Conservation (phyloP, 2,888 invertebrate species). For the Andrena fulva region DNA sequence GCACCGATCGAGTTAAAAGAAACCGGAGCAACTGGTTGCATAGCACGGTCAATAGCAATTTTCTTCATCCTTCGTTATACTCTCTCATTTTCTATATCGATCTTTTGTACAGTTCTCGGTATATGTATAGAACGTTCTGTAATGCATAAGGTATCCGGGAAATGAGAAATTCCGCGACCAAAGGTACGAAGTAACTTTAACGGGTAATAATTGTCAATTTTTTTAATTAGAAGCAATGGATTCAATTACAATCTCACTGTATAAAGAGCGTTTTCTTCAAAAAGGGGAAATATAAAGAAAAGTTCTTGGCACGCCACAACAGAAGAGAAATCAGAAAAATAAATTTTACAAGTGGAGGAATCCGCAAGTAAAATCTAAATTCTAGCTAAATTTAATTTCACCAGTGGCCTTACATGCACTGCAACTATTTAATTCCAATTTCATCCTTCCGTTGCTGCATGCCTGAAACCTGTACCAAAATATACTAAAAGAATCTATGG, state of each 20-base stretch:
- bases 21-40: constrained; percentile 69
- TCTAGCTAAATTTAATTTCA: no score
- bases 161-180: constrained; percentile 3
- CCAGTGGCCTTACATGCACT: no score
- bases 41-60: constrained; percentile 66
- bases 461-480: no score
- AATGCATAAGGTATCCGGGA: constrained; percentile 25
- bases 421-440: no score
- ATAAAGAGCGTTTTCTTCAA: no score
- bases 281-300: no score
- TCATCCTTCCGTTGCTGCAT: no score
- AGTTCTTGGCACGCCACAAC: no score
- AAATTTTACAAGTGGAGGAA: no score
- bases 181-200: background rate
- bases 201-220: background rate
- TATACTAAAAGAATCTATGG: no score
- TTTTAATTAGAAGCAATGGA: background rate
- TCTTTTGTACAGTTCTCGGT: constrained; percentile 9
- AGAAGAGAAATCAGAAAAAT: no score
- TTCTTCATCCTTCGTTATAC: constrained; percentile 48
- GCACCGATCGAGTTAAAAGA: constrained; percentile 48
- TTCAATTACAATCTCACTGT: background rate
- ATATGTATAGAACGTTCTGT: constrained; percentile 10
- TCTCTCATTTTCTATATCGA: constrained; percentile 30
- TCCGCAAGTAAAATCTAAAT: no score